Conservation (phyloP, 2,888 invertebrate species). For the Trachelus tabidus region DNA sequence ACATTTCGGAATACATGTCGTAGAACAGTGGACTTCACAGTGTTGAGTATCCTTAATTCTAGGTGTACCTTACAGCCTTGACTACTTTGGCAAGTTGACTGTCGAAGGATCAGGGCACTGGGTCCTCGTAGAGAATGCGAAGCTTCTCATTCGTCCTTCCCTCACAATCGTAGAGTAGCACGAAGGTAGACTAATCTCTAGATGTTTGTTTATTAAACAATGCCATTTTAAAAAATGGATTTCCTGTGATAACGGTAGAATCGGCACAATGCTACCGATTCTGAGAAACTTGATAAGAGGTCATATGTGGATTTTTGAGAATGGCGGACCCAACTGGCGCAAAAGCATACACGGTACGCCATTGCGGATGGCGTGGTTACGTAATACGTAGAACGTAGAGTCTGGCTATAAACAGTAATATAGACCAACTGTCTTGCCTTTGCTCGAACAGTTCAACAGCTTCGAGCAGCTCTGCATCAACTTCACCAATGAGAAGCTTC, state of each 20-base stretch:
- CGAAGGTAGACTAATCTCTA: neutral
- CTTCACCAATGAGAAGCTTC: conserved; percentile 93
- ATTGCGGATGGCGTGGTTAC: neutral
- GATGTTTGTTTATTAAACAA: neutral
- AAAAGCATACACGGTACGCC: neutral
- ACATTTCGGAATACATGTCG: neutral
- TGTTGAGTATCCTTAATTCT: conserved; percentile 12
- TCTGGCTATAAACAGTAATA: neutral
- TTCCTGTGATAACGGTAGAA: neutral
- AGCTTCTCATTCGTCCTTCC: neutral
- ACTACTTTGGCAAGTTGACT: neutral
- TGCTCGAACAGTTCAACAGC: conserved; percentile 77
- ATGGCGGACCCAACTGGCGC: neutral
- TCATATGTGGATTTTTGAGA: neutral
- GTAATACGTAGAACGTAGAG: neutral
- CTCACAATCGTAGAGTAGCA: neutral
- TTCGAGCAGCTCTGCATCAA: conserved; percentile 95
- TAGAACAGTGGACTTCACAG: conserved; percentile 40
- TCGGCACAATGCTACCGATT: neutral
- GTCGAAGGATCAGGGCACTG: neutral
- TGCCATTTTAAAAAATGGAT: neutral
- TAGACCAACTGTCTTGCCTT: conserved; percentile 8
- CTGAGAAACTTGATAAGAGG: neutral
- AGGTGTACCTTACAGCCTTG: neutral
- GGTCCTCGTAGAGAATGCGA: neutral